These are phyloP conservation scores for Elysia chlorotica DNA, from an alignment of 1,140 invertebrate genomes.

Conservation along the genomic window DNA sequence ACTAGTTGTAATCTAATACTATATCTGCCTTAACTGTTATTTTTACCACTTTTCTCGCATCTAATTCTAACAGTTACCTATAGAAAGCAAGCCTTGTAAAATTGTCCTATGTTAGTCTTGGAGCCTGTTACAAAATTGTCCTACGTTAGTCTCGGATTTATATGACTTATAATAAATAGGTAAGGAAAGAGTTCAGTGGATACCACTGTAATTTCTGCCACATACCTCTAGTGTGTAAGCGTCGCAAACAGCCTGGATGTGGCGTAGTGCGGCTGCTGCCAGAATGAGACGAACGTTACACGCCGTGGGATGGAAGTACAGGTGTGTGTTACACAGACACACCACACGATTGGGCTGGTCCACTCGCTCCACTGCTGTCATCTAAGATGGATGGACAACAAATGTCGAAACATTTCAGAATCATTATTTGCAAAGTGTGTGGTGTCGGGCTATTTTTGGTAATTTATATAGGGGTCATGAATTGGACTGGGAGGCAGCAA, in stretches of 20 bases:
- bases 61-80: too few relatives aligned
- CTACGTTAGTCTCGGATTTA: too few relatives aligned
- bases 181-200: too few relatives aligned
- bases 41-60: too few relatives aligned
- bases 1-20: too few relatives aligned
- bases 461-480: not conserved
- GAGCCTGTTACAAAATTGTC: too few relatives aligned
- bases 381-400: conserved; percentile 56
- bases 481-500: not conserved
- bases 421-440: not conserved
- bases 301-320: conserved; percentile 88
- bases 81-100: too few relatives aligned
- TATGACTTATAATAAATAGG: too few relatives aligned
- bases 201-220: too few relatives aligned
- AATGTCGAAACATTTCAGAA: not conserved
- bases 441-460: not conserved
- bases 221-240: conserved; percentile 46
- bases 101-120: too few relatives aligned
- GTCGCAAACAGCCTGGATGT: conserved; percentile 38
- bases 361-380: conserved; percentile 68
- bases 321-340: conserved; percentile 85
- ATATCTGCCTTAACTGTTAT: too few relatives aligned
- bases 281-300: conserved; percentile 83
- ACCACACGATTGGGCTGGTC: conserved; percentile 66
- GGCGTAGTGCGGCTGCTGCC: conserved; percentile 45